These are phyloP conservation scores for Piprites chloris DNA, from an alignment of 2,113 vertebrate genomes.

Conservation along the genomic window DNA sequence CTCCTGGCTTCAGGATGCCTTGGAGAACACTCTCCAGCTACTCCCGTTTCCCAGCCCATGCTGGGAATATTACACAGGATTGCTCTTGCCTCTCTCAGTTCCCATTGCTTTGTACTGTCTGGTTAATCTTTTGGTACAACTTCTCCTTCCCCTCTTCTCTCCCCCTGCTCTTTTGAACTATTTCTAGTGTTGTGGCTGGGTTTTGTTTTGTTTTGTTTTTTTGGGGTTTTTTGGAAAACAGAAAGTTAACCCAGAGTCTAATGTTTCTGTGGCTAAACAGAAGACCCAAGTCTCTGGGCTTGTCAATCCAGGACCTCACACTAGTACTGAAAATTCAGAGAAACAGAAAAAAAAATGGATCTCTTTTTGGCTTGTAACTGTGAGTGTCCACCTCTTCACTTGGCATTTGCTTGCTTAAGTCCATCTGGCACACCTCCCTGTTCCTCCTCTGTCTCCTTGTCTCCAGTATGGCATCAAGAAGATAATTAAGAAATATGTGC, in stretches of 20 bases:
- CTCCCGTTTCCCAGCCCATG: not conserved
- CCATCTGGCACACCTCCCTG: not conserved
- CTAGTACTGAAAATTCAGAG: not conserved
- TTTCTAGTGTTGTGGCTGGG: not conserved
- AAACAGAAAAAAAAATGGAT: not conserved
- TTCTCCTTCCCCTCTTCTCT: not conserved
- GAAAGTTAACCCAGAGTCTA: not conserved
- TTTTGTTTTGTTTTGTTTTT: too few species aligned
- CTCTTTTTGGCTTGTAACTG: not conserved
- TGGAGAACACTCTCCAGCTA: not conserved
- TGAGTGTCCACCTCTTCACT: not conserved
- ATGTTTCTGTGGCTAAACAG: conserved; percentile 4
- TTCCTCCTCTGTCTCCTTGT: not conserved
- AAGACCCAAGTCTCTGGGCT: not conserved
- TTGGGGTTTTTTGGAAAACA: not conserved
- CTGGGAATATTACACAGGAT: not conserved
- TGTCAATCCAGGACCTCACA: conserved; percentile 23
- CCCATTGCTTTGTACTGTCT: not conserved
- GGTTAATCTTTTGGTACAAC: not conserved
- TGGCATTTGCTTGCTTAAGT: not conserved
- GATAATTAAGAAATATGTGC: not conserved
- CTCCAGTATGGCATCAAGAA: not conserved
- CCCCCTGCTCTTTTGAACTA: not conserved
- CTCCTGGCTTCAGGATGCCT: not conserved
- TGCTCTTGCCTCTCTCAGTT: not conserved